Evolutionary conservation across 2,888 invertebrate genomes (phyloP), one percentile per base, ranked within the genome.

Genomic region (Hyles lineata): DNA sequence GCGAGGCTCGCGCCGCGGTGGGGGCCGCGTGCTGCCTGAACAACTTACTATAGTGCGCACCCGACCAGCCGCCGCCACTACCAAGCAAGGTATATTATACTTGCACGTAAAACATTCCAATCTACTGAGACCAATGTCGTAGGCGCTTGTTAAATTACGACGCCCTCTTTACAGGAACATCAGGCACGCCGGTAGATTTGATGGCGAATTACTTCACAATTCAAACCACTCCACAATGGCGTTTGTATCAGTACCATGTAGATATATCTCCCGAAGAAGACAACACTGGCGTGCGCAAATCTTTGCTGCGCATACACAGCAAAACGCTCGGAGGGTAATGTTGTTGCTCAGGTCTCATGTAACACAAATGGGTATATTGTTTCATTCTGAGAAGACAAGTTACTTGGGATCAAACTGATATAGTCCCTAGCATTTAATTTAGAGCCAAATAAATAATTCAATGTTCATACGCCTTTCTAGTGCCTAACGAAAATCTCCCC

Each of bases 191-290:
- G 0, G 80, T 97, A 0, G 83, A 89, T 67, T 79, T 98, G 0
- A 75, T 88, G 2, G 95, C 97, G 0, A 98, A 98, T 82, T 98
- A 97, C 77, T 98, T 97, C 78, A 92, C 95, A 0, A 84, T 98
- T 0, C 72, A 96, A 0, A 95, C 96, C 0, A 95, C 95, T 0
- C 95, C 96, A 0, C 93, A 96, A 69, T 98, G 98, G 97, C 93
- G 96, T 0, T 88, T 98, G 0, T 96, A 96, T 78, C 97, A 97
- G 74, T 98, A 98, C 84, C 95, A 96, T 3, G 97, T 98, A 0
- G 97, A 97, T 77, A 96, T 97, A 78, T 85, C 91, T 0, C 98
- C 98, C 0, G 96, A 96, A 0, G 96, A 97, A 75, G 97, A 98
- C 76, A 90, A 95, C 60, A 96, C 96, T 0, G 81, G 84, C 0